Base-by-base conservation (phyloP, 1,140 invertebrate species). In the Atopsyche davidsoni region DNA sequence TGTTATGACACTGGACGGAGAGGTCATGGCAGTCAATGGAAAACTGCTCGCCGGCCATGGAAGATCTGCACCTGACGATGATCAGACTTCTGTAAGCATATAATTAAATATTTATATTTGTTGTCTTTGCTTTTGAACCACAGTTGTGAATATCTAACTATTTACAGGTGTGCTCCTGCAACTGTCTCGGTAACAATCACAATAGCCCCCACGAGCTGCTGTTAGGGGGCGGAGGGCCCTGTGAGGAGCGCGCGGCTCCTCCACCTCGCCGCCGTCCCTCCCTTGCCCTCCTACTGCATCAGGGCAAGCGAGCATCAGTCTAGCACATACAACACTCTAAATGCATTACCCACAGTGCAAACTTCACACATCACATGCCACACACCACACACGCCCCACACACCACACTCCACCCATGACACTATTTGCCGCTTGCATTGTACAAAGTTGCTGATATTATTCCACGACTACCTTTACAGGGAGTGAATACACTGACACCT, bases 1-100 rank as follows among this genome's bases (percentile, higher is more conserved):
- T 47, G 84, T 88, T 9, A 69, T 89, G 2, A 84, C 84, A 1
- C 60, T 92, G 4, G 88, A 92, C 43, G 88, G 86, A n/a, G 88
- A 91, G 63, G 79, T 89, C 7, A 80, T 91, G 61, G 80, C 77
- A 19, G 79, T 82, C 14, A 85, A 79, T 59, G 83, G 79, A 1
- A 84, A 81, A 60, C 60, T 81, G 2, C 59, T 82, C 4, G 72
- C 77, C 0, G 75, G 77, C 6, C 80, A 79, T 57, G 70, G 72
- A 18, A 62, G 73, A 7, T 68, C 76, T 57, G 69, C 75, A 56
- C 63, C 65, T 0, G 77, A 79, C 35, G 75, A 66, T 40, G 80
- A 83, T 57, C 68, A 78, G 49, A 72, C 77, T 13, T 83, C 80
- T 18, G 56, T 58, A 32, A 58, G 32, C 42, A 9, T 28, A 19